Conservation (phyloP, 2,113 vertebrate species). For the Zosterops borbonicus region DNA sequence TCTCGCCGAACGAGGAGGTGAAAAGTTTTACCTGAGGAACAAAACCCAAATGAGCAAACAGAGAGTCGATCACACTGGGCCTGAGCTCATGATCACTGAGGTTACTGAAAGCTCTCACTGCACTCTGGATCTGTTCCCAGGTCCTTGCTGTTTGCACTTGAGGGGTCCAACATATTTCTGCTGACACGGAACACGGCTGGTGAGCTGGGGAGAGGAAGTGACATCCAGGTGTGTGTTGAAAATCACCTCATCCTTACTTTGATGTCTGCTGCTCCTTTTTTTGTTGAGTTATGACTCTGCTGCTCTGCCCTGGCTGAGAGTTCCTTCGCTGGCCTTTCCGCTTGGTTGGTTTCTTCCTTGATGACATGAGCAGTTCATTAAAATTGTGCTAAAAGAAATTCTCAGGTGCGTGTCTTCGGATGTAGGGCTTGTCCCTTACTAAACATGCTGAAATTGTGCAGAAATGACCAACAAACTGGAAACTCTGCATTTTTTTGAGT, state of each 20-base stretch:
- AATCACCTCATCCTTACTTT: constrained; percentile 11
- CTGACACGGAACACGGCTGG: neutral
- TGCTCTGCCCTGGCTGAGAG: neutral
- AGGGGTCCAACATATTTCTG: neutral
- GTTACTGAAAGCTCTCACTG: constrained; percentile 45
- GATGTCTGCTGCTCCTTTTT: neutral
- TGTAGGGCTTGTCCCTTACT: neutral
- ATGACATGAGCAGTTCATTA: neutral
- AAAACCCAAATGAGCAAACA: constrained; percentile 32
- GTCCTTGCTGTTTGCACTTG: neutral
- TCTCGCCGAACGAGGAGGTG: constrained; percentile 18
- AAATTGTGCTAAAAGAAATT: neutral
- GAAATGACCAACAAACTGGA: neutral
- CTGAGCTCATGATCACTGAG: neutral
- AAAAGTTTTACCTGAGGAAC: constrained; percentile 67
- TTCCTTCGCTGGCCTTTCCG: neutral
- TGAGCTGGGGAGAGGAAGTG: neutral
- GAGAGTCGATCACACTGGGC: neutral
- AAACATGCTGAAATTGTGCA: neutral
- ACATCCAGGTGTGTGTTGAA: neutral
- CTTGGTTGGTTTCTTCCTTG: neutral
- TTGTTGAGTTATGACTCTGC: neutral
- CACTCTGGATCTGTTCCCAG: neutral
- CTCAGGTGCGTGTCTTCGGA: neutral
- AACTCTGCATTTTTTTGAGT: neutral